These are phyloP conservation scores for Bubo bubo DNA, from an alignment of 2,113 vertebrate species.

Conservation along the genomic window DNA sequence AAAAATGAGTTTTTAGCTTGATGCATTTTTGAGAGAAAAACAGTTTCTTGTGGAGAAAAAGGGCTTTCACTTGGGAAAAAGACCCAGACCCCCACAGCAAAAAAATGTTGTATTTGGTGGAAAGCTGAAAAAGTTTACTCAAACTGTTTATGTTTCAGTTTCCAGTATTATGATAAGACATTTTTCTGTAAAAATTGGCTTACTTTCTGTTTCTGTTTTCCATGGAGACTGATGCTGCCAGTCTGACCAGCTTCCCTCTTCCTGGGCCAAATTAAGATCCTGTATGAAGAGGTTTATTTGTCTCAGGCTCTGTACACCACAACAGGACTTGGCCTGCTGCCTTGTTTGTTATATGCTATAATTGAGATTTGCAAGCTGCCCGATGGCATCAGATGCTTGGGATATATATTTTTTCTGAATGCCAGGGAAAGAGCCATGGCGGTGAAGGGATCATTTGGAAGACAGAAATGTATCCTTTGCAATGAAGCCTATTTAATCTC, in stretches of 20 bases:
- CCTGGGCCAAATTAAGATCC: neutral
- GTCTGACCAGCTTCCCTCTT: neutral
- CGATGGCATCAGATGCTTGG: neutral
- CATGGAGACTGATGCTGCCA: neutral
- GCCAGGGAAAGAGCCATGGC: neutral
- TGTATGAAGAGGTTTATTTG: neutral
- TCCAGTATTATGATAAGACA: neutral
- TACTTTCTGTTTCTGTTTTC: neutral
- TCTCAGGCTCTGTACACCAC: neutral
- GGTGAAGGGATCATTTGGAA: neutral
- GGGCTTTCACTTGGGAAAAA: neutral
- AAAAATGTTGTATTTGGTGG: neutral
- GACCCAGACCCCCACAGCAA: neutral
- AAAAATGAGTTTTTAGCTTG: accelerated
- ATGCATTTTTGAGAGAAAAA: neutral
- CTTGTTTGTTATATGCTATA: neutral
- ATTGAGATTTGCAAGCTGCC: neutral
- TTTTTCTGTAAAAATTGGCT: conserved; percentile 1
- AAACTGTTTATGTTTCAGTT: neutral
- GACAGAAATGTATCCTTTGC: neutral
- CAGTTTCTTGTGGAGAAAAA: neutral
- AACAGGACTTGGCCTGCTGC: neutral
- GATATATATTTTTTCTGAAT: neutral
- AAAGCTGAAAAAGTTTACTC: neutral
- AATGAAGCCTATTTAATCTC: neutral